Base-by-base conservation (phyloP, 2,797 vertebrate species). In the Sebastes nivosus region DNA sequence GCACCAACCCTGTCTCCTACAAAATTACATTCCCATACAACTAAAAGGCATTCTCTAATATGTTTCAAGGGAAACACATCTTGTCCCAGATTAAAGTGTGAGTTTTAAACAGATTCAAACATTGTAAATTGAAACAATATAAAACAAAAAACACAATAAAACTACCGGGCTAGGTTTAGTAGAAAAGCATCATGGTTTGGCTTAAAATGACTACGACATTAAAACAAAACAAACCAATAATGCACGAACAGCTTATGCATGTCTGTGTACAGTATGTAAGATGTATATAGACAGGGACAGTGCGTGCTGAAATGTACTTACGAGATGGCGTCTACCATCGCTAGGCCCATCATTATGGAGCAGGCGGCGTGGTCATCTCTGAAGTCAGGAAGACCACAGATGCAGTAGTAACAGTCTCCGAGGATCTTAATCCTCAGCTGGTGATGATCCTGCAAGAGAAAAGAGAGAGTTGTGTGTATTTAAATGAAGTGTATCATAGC, bases 251-350 rank as follows among this genome's bases (percentile, higher is more conserved):
- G 20, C 8, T 1, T 52, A n/a, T 52, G 18, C 8, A 52, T n/a
- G 20, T 52, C 50, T 52, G 8, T 52, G 20, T 10, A 52, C 50
- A 52, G 50, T 6, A 52, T n/a, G 8, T n/a, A 52, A 0, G 50
- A n/a, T 52, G 18, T n/a, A 52, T 52, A 52, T 52, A 52, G 20
- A 52, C 20, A 20, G 46, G 46, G 46, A 52, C 18, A 52, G 18
- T 9, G 18, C 4, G 16, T 46, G 42, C 6, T 46, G 42, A 52
- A n/a, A 52, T n/a, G 50, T 29, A 90, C 97, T 97, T 85, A 99
- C 98, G 97, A 98, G 87, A 98, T 99, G 55, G 98, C 98, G 5
- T 99, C 96, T 30, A 99, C 98, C 98, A 99, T 99, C 2, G 97
- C 96, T 0, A 99, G 94, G 8, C 98, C 98, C 98, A 99, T 99